Conservation (phyloP, 1,140 invertebrate genomes). For the Diuraphis noxia region DNA sequence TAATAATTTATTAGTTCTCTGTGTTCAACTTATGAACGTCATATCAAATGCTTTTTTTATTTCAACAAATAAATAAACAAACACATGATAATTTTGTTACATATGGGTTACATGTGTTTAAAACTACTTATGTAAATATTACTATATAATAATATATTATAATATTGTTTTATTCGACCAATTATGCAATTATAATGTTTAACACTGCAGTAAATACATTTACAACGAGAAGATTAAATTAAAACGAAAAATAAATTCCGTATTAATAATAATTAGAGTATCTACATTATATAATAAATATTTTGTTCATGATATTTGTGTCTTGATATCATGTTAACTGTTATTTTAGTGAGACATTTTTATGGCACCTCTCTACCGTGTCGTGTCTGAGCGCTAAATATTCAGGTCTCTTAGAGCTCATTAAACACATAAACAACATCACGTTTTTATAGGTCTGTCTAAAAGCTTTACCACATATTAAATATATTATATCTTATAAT, state of each 20-base stretch:
- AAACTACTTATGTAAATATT: not conserved
- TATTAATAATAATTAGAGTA: not conserved
- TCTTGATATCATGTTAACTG: not conserved
- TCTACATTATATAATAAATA: not conserved
- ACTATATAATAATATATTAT: constrained; percentile 11
- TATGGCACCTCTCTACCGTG: not conserved
- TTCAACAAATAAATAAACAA: not conserved
- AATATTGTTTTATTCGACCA: constrained; percentile 2
- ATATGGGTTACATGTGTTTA: constrained; percentile 33
- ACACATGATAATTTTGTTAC: constrained; percentile 28
- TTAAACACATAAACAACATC: constrained; percentile 34
- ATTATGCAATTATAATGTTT: constrained; percentile 19
- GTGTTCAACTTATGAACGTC: not conserved
- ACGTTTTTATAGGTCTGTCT: constrained; percentile 35
- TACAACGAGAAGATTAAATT: not conserved
- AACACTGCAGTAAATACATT: not conserved
- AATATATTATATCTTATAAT: constrained; percentile 21
- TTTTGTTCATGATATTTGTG: not conserved
- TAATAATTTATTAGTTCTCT: not conserved
- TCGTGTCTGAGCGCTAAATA: constrained; percentile 8
- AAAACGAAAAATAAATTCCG: not conserved
- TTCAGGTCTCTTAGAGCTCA: constrained; percentile 25
- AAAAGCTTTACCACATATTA: constrained; percentile 9
- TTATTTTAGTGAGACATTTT: constrained; percentile 22
- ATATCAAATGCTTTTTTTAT: not conserved